Evolutionary conservation across 1,140 invertebrate genomes (phyloP), one percentile per base, ranked within the genome.

Genomic region (Temnothorax nylanderi): DNA sequence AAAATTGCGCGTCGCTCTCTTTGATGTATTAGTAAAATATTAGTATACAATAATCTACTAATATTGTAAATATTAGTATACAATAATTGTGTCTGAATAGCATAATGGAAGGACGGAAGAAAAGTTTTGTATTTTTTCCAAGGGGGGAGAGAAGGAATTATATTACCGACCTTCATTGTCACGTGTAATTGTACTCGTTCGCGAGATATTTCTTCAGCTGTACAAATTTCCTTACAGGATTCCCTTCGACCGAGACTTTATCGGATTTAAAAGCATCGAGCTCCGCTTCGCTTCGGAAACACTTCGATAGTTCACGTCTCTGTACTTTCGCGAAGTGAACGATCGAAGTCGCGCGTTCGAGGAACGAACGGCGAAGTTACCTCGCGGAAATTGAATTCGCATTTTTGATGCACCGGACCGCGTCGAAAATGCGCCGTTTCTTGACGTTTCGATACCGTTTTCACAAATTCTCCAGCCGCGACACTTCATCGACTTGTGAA

Each of bases 331-430:
- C 65, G 49, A 81, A 60, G 65, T 56, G 65, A 60, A 71, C 69
- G 80, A 84, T 74, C 80, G 51, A 82, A 82, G 80, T 72, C 67
- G 80, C 80, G 67, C 65, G 41, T 32, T 44, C 69, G 62, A 74
- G 41, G 54, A 75, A 60, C 54, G 69, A 75, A 60, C 54, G 69
- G 44, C 54, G 32, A 84, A 84, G 69, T 84, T 84, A 62, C 80
- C 54, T 56, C 80, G 54, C 69, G 80, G 80, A 84, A 84, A 84
- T 84, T 84, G 80, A 84, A 74, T 84, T 84, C 80, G 69, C 80
- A 56, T 75, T 74, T 84, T 75, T 60, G 80, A 84, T 49, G 80
- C 78, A 62, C 49, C 78, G 62, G 34, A 54, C 67, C 54, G 54
- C 69, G 54, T 72, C 69, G 80, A 84, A 74, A 84, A 74, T 34